Evolutionary conservation across 2,797 vertebrate species (phyloP).

Genomic region (Leptodactylus fallax): DNA sequence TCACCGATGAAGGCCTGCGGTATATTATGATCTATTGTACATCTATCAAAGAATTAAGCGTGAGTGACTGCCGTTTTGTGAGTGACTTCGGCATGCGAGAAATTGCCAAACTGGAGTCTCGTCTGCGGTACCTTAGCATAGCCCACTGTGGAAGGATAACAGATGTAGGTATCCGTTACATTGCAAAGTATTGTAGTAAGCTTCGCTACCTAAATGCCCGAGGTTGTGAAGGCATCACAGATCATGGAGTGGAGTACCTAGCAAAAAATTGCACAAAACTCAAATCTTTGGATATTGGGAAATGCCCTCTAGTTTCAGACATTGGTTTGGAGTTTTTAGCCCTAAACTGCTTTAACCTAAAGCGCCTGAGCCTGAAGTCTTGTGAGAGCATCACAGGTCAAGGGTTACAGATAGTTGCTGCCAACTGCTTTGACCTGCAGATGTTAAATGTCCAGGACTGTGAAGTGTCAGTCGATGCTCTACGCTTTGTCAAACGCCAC

Average conservation of each 20-base stretch:
- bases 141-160: conserved; percentile 96
- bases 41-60: conserved; percentile 89
- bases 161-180: conserved; percentile 94
- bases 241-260: conserved; percentile 93
- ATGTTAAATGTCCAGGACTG: conserved; percentile 98
- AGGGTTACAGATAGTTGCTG: conserved; percentile 91
- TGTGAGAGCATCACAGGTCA: conserved; percentile 95
- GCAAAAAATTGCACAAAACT: conserved; percentile 95
- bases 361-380: conserved; percentile 92
- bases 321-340: conserved; percentile 93
- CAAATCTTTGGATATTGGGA: conserved; percentile 94
- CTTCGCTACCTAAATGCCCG: conserved; percentile 89
- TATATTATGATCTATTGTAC: conserved; percentile 95
- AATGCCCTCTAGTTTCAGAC: conserved; percentile 96
- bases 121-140: conserved; percentile 94
- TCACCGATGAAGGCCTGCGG: conserved; percentile 93
- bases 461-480: conserved; percentile 92
- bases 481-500: conserved; percentile 92
- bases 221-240: conserved; percentile 96
- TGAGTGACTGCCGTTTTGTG: conserved; percentile 94
- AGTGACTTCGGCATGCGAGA: conserved; percentile 95
- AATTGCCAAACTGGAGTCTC: conserved; percentile 93
- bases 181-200: conserved; percentile 93
- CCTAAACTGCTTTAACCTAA: conserved; percentile 92
- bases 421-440: conserved; percentile 96